Base-by-base conservation (phyloP, 2,888 invertebrate species). In the Stenotaenia linearis region DNA sequence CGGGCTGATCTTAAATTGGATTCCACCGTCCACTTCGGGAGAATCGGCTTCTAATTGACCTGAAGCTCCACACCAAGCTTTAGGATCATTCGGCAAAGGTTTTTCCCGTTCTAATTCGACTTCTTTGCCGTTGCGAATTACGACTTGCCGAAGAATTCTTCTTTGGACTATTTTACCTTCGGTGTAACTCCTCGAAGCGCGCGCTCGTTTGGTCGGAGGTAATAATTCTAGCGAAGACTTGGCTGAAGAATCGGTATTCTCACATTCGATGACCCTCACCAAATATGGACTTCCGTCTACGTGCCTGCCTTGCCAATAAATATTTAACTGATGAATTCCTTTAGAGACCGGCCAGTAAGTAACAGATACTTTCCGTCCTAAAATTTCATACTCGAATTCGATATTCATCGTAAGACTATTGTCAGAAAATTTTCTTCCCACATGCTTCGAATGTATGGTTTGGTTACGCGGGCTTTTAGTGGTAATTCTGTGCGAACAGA, bases 261-360 rank as follows among this genome's bases (percentile, higher is more conserved):
- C 32, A n/a, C n/a, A n/a, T n/a, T n/a, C n/a, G n/a, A n/a, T n/a
- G n/a, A n/a, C n/a, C n/a, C n/a, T n/a, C 9, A 83, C 82, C 4
- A 77, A 78, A 74, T 82, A 83, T 15, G 84, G 84, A 77, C 83
- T 83, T 23, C 82, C 82, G 18, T 81, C 45, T 9, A 83, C 81
- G 79, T 83, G 83, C 45, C 82, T 81, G 4, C 84, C 83, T 37
- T 82, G 81, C 80, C 82, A 83, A 28, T 83, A 81, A n/a, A 84
- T 82, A n/a, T 81, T 81, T 12, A 84, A 69, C 25, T 80, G 79
- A 69, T 84, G 83, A 3, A 80, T 75, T 1, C 84, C 84, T 25
- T 77, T 75, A 7, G 79, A 76, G 2, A 81, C 56, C 7, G 84
- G 84, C 5, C 79, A 81, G 76, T 83, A 84, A 9, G 79, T 79